These are phyloP conservation scores for Pristionchus fissidentatus DNA, from an alignment of 2,888 invertebrate genomes.

Conservation along the genomic window DNA sequence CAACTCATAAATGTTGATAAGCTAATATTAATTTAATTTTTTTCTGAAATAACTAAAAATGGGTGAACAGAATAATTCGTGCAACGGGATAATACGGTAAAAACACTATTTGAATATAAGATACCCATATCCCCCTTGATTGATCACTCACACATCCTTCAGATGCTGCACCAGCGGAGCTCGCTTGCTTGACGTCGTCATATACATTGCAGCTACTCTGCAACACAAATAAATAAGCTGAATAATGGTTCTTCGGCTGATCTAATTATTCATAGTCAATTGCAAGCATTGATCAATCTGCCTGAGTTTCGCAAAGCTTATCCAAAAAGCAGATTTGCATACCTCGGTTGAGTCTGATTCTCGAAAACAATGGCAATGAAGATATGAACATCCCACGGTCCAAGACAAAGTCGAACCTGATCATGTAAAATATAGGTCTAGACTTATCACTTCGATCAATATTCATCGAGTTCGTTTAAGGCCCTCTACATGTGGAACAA, in stretches of 20 bases:
- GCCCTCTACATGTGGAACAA: no score
- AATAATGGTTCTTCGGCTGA: neutral
- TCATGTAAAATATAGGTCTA: no score
- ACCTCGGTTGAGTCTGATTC: slow-evolving; percentile 31
- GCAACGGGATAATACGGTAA: no score
- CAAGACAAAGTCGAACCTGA: slow-evolving; percentile 54
- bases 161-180: slow-evolving; percentile 27
- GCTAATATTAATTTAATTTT: no score
- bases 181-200: slow-evolving; percentile 13
- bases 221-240: neutral
- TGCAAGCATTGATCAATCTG: neutral
- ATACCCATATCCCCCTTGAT: no score
- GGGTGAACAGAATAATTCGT: no score
- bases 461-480: neutral
- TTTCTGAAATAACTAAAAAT: no score
- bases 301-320: no score
- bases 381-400: slow-evolving; percentile 48
- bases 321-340: no score
- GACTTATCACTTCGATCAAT: neutral
- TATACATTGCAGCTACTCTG: slow-evolving; percentile 15
- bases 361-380: slow-evolving; percentile 46
- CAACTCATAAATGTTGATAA: neutral
- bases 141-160: slow-evolving; percentile 23
- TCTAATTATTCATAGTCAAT: neutral
- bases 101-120: no score